Evolutionary conservation across 2,888 invertebrate species (phyloP).

Genomic region (Lepas anatifera): DNA sequence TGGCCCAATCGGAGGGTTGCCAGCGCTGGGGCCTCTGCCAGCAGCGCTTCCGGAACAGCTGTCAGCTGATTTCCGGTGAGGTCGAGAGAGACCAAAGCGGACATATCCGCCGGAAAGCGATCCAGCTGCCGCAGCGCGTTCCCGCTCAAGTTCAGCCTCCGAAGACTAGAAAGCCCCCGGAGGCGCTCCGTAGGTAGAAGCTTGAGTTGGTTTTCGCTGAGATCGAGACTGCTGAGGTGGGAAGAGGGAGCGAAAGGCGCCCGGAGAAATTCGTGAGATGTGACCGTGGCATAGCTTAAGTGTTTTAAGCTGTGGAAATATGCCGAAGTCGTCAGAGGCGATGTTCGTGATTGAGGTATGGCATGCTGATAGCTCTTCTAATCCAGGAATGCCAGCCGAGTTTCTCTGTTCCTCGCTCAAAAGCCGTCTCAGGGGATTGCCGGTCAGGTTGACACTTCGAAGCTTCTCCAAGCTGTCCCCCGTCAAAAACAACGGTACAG

Average conservation of each 20-base stretch:
- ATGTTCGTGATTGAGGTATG: slow-evolving; percentile 72
- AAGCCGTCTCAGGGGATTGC: slow-evolving; percentile 51
- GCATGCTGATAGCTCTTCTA: slow-evolving; percentile 21
- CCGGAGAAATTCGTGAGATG: slow-evolving; percentile 58
- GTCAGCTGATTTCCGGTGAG: slow-evolving; percentile 62
- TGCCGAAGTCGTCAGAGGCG: slow-evolving; percentile 64
- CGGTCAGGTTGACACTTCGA: slow-evolving; percentile 65
- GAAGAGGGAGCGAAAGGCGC: slow-evolving; percentile 62
- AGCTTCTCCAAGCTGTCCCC: slow-evolving; percentile 58
- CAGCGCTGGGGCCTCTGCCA: slow-evolving; percentile 64
- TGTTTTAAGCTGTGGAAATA: slow-evolving; percentile 59
- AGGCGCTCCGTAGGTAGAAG: slow-evolving; percentile 45
- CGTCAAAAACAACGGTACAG: slow-evolving; percentile 39
- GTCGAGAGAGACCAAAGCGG: slow-evolving; percentile 54
- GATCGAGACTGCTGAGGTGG: slow-evolving; percentile 67
- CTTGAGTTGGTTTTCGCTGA: slow-evolving; percentile 74
- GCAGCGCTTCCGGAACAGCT: slow-evolving; percentile 61
- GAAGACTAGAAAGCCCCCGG: slow-evolving; percentile 24
- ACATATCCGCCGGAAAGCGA: slow-evolving; percentile 27
- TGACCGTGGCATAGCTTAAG: slow-evolving; percentile 79
- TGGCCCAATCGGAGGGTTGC: slow-evolving; percentile 68
- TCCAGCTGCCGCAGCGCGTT: slow-evolving; percentile 29
- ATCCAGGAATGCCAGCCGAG: slow-evolving; percentile 18
- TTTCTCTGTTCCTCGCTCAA: slow-evolving; percentile 19
- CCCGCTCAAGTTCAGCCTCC: slow-evolving; percentile 28